Conservation (phyloP, 2,797 vertebrate species). For the Fratercula arctica region DNA sequence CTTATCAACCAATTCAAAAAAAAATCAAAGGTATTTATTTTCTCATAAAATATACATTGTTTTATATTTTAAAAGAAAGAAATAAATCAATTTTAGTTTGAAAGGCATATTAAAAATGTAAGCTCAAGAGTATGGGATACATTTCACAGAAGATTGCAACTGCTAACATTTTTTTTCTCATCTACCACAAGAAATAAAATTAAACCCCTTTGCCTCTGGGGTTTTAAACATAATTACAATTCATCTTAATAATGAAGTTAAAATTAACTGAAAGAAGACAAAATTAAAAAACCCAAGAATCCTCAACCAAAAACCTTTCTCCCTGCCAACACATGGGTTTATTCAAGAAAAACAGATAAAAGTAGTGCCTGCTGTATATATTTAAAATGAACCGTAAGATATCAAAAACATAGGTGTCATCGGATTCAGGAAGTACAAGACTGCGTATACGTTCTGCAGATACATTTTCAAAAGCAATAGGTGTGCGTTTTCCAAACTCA, state of each 20-base stretch:
- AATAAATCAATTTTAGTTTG: conserved; percentile 69
- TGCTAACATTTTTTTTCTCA: conserved; percentile 46
- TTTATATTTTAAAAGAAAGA: conserved; percentile 70
- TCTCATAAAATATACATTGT: conserved; percentile 65
- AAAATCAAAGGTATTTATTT: background rate
- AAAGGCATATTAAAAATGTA: conserved; percentile 75
- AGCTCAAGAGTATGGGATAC: conserved; percentile 58
- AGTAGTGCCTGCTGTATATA: background rate
- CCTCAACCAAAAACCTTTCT: background rate
- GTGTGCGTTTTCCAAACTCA: background rate
- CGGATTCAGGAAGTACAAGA: background rate
- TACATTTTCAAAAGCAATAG: background rate
- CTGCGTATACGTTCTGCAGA: background rate
- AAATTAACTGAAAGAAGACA: conserved; percentile 73
- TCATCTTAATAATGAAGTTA: conserved; percentile 76
- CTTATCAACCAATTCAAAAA: background rate
- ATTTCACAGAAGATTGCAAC: conserved; percentile 71
- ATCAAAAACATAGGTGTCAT: background rate
- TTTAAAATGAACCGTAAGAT: background rate
- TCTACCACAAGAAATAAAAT: conserved; percentile 75
- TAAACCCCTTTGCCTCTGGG: conserved; percentile 62
- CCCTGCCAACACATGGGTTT: background rate
- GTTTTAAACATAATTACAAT: conserved; percentile 71
- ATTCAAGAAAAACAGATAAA: conserved; percentile 46
- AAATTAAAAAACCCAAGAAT: background rate